Evolutionary conservation across 2,113 vertebrate species (phyloP).

Genomic region (Piprites chloris): DNA sequence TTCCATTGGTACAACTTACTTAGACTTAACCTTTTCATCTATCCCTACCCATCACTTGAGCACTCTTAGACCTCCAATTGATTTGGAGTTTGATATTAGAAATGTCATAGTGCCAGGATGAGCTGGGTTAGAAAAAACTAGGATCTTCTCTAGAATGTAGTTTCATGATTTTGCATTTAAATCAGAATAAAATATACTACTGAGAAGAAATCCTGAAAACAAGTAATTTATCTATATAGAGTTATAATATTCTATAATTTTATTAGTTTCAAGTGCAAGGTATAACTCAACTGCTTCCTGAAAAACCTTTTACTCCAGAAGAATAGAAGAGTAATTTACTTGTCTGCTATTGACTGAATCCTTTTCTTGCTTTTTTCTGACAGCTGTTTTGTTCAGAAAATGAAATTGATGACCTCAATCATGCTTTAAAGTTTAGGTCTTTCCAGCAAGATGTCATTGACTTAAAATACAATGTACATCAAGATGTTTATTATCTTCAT

Average conservation of each 20-base stretch:
- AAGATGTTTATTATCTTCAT: not conserved
- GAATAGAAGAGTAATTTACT: not conserved
- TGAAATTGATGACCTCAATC: not conserved
- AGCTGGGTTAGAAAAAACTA: not conserved
- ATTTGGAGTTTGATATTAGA: not conserved
- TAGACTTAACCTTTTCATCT: not conserved
- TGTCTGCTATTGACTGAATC: not conserved
- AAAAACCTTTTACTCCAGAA: not conserved
- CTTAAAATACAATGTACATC: not conserved
- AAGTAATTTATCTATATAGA: not conserved
- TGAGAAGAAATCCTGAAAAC: not conserved
- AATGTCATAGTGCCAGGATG: not conserved
- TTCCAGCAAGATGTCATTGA: not conserved
- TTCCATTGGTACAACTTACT: not conserved
- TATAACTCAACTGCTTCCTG: not conserved
- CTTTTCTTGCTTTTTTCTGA: not conserved
- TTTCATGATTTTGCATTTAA: not conserved
- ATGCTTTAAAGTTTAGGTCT: not conserved
- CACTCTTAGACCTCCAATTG: accelerated
- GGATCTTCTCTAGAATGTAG: not conserved
- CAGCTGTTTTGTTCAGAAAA: not conserved
- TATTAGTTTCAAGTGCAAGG: not conserved
- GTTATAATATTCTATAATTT: not conserved
- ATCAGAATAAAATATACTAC: not conserved
- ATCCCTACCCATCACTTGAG: not conserved